Evolutionary conservation across 64 coral and sea anemone genomes (phyloP).

Genomic region (Trachythela sp.): DNA sequence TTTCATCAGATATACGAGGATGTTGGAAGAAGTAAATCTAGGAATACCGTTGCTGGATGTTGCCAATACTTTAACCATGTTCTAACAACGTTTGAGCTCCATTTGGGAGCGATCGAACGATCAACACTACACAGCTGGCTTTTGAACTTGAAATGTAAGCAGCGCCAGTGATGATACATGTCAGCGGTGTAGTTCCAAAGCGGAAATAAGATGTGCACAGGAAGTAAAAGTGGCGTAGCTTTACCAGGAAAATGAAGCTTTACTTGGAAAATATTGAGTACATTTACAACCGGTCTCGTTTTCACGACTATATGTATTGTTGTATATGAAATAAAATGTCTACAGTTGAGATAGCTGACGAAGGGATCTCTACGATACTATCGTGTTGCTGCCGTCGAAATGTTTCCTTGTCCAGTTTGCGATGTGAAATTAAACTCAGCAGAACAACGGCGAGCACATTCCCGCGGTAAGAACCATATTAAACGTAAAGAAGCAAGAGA

Average conservation of each 20-base stretch:
- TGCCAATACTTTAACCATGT: no score
- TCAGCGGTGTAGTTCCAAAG: not conserved
- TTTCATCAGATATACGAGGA: no score
- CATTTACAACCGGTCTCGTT: slow-evolving; percentile 28
- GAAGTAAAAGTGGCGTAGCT: not conserved
- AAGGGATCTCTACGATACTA: not conserved
- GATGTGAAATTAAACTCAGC: slow-evolving; percentile 51
- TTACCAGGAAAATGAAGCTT: slow-evolving; percentile 5
- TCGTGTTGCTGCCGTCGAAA: not conserved
- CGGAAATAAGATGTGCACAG: not conserved
- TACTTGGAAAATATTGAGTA: slow-evolving; percentile 12
- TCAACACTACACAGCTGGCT: not conserved
- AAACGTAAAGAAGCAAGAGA: slow-evolving; percentile 37
- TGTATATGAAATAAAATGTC: slow-evolving; percentile 16
- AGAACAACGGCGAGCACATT: slow-evolving; percentile 47
- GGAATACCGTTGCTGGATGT: no score
- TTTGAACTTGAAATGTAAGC: not conserved
- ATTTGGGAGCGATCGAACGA: no score
- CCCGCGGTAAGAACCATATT: slow-evolving; percentile 52
- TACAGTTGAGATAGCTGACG: not conserved
- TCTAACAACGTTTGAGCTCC: no score
- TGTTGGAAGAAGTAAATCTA: no score
- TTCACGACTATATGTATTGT: not conserved
- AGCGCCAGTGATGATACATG: not conserved
- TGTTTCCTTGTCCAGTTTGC: slow-evolving; percentile 55